These are phyloP conservation scores for Charina bottae DNA, from an alignment of 2,113 vertebrate genomes.

Conservation along the genomic window DNA sequence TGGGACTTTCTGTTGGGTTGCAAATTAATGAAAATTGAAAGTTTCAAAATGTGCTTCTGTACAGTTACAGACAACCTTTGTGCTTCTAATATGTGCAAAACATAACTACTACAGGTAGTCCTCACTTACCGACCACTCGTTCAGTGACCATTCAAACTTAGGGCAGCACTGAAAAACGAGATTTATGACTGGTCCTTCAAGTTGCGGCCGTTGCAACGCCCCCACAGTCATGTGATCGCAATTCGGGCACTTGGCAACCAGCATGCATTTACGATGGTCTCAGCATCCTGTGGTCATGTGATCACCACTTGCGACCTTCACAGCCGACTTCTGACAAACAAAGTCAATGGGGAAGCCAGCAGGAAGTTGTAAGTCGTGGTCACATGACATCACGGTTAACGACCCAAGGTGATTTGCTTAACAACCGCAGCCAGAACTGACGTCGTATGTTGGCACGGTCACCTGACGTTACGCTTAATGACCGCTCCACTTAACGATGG, in stretches of 20 bases:
- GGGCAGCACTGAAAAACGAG: neutral
- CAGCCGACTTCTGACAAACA: neutral
- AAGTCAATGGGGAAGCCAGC: neutral
- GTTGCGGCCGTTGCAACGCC: neutral
- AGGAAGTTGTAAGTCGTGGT: neutral
- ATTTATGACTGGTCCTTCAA: neutral
- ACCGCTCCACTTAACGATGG: neutral
- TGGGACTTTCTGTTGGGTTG: neutral
- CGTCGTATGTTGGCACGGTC: neutral
- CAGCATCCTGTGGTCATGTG: neutral
- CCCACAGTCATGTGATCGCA: neutral
- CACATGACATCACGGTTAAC: neutral
- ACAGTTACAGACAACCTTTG: neutral
- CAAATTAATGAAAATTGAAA: conserved; percentile 19
- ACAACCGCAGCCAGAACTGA: neutral
- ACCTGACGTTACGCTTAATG: neutral
- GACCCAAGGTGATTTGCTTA: neutral
- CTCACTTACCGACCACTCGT: neutral
- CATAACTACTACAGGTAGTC: neutral
- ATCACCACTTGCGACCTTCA: neutral
- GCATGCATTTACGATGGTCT: neutral
- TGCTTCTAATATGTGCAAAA: neutral
- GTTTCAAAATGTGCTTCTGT: neutral
- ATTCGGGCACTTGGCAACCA: neutral
- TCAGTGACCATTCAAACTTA: neutral